A percentile compares a stretch with the other conserved stretches of the same genome.
Conservation (phyloP, 2,888 invertebrate genomes). For the Diloba caeruleocephala region DNA sequence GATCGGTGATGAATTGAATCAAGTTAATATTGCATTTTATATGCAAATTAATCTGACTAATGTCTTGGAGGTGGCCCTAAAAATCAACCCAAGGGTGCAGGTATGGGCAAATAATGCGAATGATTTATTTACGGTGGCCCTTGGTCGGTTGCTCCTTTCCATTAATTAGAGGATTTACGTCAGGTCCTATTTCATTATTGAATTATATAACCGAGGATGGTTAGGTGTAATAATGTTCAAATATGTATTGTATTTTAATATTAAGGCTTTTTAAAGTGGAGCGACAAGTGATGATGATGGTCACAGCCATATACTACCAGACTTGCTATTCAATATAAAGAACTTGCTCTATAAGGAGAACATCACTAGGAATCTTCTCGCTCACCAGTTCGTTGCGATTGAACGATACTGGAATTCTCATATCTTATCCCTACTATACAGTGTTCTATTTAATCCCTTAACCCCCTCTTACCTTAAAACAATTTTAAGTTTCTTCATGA, state of each 20-base stretch:
- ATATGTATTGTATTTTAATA: constrained; percentile 27
- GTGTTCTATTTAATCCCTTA: too few relatives aligned
- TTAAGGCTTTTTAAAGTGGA: too few relatives aligned
- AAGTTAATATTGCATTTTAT: constrained; percentile 4
- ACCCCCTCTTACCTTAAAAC: too few relatives aligned
- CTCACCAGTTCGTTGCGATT: too few relatives aligned
- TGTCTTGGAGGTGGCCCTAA: constrained; percentile 35
- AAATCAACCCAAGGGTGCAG: constrained; percentile 53
- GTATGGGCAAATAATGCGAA: constrained; percentile 58
- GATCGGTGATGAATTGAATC: not conserved
- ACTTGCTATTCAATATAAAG: too few relatives aligned
- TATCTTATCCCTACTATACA: too few relatives aligned
- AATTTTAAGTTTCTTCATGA: too few relatives aligned
- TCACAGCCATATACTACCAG: too few relatives aligned
- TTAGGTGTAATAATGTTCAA: constrained; percentile 32
- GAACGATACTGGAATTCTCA: too few relatives aligned
- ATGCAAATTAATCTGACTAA: constrained; percentile 14
- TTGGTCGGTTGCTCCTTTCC: constrained; percentile 52
- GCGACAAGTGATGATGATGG: too few relatives aligned
- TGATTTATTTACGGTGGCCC: constrained; percentile 65
- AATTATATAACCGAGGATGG: constrained; percentile 49
- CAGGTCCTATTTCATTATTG: constrained; percentile 63
- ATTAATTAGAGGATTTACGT: constrained; percentile 63
- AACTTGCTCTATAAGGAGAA: too few relatives aligned
- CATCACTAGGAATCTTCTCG: too few relatives aligned